These are phyloP conservation scores for Darevskia mixta DNA, from an alignment of 2,797 vertebrate species.

Conservation along the genomic window DNA sequence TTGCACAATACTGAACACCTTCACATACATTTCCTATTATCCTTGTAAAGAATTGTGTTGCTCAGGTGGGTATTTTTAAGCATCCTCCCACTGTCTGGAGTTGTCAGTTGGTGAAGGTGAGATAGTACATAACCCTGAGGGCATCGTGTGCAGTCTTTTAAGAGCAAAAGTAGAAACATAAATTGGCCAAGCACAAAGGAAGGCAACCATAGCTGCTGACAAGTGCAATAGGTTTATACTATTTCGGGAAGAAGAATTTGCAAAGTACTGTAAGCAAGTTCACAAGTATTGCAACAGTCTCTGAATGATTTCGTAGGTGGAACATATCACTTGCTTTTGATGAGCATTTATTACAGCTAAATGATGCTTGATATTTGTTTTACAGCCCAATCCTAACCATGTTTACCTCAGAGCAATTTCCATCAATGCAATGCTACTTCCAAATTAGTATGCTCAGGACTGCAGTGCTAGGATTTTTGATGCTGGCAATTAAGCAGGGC, in stretches of 20 bases:
- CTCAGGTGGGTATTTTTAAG: conserved; percentile 16
- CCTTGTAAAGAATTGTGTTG: neutral
- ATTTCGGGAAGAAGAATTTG: conserved; percentile 40
- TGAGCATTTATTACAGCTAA: neutral
- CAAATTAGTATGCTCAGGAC: neutral
- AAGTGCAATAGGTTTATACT: neutral
- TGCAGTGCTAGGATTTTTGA: neutral
- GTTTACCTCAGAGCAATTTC: neutral
- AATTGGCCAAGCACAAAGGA: conserved; percentile 52
- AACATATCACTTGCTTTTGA: neutral
- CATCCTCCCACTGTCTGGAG: conserved; percentile 50
- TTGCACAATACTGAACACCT: conserved; percentile 16
- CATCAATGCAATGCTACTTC: neutral
- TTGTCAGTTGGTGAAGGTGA: conserved; percentile 44
- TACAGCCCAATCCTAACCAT: neutral
- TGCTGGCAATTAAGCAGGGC: neutral
- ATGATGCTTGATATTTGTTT: neutral
- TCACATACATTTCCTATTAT: conserved; percentile 48
- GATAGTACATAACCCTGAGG: conserved; percentile 44
- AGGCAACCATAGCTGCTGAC: conserved; percentile 56
- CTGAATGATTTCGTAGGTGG: rapidly evolving
- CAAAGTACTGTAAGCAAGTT: conserved; percentile 20
- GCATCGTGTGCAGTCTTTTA: conserved; percentile 52
- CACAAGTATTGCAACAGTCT: conserved; percentile 10
- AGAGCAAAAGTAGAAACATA: conserved; percentile 57